Conservation (phyloP, 2,888 invertebrate species). For the Colostygia pectinataria region DNA sequence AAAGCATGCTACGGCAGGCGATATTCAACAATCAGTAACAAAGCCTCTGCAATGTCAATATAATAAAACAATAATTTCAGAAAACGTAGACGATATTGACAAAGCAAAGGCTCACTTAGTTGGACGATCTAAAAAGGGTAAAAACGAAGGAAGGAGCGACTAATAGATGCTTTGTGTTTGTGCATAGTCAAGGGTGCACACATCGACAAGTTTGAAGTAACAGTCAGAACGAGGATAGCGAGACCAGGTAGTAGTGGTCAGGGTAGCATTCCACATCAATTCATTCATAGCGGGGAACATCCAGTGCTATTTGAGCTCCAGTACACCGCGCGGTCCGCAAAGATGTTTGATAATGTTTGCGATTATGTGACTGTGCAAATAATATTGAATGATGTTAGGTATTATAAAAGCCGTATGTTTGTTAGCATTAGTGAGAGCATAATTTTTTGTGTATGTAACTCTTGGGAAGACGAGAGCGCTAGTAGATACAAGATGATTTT, state of each 20-base stretch:
- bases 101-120: slow-evolving; percentile 65
- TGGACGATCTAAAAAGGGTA: slow-evolving; percentile 81
- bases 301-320: slow-evolving; percentile 61
- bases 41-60: slow-evolving; percentile 62
- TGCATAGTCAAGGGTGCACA: slow-evolving; percentile 76
- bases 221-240: slow-evolving; percentile 51
- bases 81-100: slow-evolving; percentile 42
- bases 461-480: slow-evolving; percentile 17
- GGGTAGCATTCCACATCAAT: slow-evolving; percentile 76
- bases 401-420: slow-evolving; percentile 38
- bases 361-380: slow-evolving; percentile 44
- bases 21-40: slow-evolving; percentile 53
- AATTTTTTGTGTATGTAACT: slow-evolving; percentile 3
- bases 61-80: slow-evolving; percentile 9
- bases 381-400: slow-evolving; percentile 32
- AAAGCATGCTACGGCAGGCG: slow-evolving; percentile 63
- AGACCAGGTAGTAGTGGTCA: slow-evolving; percentile 58
- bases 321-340: slow-evolving; percentile 75
- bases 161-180: slow-evolving; percentile 71
- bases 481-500: slow-evolving; percentile 22
- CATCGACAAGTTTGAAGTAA: slow-evolving; percentile 58
- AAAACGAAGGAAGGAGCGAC: slow-evolving; percentile 81
- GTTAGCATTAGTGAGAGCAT: slow-evolving; percentile 15
- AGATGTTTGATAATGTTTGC: slow-evolving; percentile 50
- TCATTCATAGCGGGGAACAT: slow-evolving; percentile 72